Base-by-base conservation (phyloP, 1,140 invertebrate species). In the Conopomorpha cramerella region DNA sequence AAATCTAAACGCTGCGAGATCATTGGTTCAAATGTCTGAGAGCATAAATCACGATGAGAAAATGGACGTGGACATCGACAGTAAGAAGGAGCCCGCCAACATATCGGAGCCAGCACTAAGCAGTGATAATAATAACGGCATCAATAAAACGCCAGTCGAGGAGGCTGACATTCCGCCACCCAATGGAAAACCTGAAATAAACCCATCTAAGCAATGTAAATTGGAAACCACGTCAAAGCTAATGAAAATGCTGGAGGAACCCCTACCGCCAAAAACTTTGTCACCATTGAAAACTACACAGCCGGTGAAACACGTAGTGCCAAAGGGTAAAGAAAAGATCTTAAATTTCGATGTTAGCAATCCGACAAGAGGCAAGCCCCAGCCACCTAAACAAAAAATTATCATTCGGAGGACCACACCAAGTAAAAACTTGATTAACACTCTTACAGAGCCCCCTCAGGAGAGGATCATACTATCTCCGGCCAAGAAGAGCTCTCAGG, bases 171-270 rank as follows among this genome's bases (percentile, higher is more conserved):
- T n/a, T n/a, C n/a, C n/a, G n/a, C n/a, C n/a, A n/a, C n/a, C n/a
- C n/a, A n/a, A n/a, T n/a, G n/a, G n/a, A n/a, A n/a, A n/a, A n/a
- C n/a, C n/a, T n/a, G n/a, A n/a, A n/a, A n/a, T n/a, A n/a, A n/a
- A n/a, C n/a, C n/a, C n/a, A n/a, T n/a, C n/a, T n/a, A n/a, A n/a
- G n/a, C n/a, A n/a, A n/a, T n/a, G n/a, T 19, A 46, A 45, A 34
- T 45, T 43, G n/a, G 62, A 64, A 36, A 57, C 47, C 15, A 57
- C 57, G 6, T 68, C 74, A 8, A 78, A 76, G 61, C 40, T 78
- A 25, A 53, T 80, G 30, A 74, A 77, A 42, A 78, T 80, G 29
- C 55, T 78, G 39, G 74, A 79, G 47, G 72, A 79, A 40, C 60
- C 71, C 2, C 10, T 10, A 23, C 19, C 4, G 10, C 19, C 19